Conservation (phyloP, 1,140 invertebrate species). For the Littorina saxatilis region DNA sequence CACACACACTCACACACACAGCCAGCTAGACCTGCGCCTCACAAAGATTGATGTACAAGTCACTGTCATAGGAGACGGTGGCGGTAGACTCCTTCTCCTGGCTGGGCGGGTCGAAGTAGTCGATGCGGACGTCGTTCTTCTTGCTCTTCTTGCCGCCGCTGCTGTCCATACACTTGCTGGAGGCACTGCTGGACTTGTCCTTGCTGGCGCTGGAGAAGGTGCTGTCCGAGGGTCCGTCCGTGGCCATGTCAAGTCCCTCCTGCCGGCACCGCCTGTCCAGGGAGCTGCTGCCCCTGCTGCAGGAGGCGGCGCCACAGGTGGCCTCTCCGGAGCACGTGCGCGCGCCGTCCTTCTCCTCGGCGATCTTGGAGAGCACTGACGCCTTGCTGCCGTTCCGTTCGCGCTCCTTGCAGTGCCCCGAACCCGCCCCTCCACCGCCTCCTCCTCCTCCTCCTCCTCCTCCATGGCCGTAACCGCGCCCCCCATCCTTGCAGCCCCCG, state of each 20-base stretch:
- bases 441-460: background rate
- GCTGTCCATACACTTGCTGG: slow-evolving; percentile 34
- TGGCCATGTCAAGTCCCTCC: slow-evolving; percentile 42
- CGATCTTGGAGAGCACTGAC: slow-evolving; percentile 67
- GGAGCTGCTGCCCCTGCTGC: slow-evolving; percentile 42
- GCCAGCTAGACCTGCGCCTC: slow-evolving; percentile 68
- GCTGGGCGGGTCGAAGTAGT: slow-evolving; percentile 70
- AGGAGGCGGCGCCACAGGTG: slow-evolving; percentile 37
- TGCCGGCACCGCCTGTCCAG: slow-evolving; percentile 40
- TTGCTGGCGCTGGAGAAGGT: slow-evolving; percentile 58
- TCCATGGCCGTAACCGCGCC: background rate
- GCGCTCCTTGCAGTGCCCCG: slow-evolving; percentile 70
- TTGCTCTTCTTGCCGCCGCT: slow-evolving; percentile 55
- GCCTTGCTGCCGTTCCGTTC: slow-evolving; percentile 52
- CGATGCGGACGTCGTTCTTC: slow-evolving; percentile 61
- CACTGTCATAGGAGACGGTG: slow-evolving; percentile 72
- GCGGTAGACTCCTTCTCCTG: slow-evolving; percentile 73
- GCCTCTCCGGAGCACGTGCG: slow-evolving; percentile 39
- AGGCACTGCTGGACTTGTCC: slow-evolving; percentile 55
- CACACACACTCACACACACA: too few species aligned
- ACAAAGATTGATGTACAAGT: slow-evolving; percentile 72
- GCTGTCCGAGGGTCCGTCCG: slow-evolving; percentile 61
- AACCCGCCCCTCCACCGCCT: slow-evolving; percentile 40
- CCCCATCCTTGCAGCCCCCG: slow-evolving; percentile 24
- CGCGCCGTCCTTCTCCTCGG: slow-evolving; percentile 65